Percentiles rank a stretch among this genome's conserved stretches.
Conservation (phyloP, 2,888 invertebrate species). For the Aphidoletes aphidimyza region DNA sequence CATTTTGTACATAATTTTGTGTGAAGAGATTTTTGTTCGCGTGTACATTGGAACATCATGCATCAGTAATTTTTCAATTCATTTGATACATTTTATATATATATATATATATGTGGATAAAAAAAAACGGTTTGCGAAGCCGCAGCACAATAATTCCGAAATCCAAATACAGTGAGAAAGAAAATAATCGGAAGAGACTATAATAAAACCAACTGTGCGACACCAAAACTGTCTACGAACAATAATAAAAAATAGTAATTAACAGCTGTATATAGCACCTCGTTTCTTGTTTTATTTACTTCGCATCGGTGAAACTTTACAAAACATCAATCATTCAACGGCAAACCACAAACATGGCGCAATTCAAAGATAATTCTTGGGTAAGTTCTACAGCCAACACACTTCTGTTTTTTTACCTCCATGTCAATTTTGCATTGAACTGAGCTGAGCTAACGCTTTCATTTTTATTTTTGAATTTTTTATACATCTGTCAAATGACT, state of each 20-base stretch:
- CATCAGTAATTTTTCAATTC: constrained; percentile 15
- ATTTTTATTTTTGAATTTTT: neutral
- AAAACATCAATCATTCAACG: constrained; percentile 9
- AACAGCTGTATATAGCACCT: neutral
- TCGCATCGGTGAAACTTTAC: neutral
- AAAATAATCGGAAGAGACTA: neutral
- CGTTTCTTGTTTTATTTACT: neutral
- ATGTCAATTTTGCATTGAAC: neutral
- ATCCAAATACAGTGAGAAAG: neutral
- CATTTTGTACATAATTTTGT: neutral
- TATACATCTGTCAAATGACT: neutral
- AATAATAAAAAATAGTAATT: constrained; percentile 15
- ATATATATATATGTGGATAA: no score
- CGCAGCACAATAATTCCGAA: neutral
- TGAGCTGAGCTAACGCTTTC: constrained; percentile 23
- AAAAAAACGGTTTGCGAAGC: neutral
- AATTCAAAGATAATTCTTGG: constrained; percentile 65
- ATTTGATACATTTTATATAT: neutral
- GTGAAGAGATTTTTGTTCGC: neutral
- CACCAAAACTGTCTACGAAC: neutral
- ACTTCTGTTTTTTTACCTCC: neutral
- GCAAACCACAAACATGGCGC: constrained; percentile 61
- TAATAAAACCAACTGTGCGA: neutral
- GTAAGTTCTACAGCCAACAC: constrained; percentile 60
- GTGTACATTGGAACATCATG: neutral